Percentiles rank a stretch among this genome's conserved stretches.
These are phyloP conservation scores for Acropora tenuis DNA, from an alignment of 64 coral and sea anemone species.

Conservation along the genomic window DNA sequence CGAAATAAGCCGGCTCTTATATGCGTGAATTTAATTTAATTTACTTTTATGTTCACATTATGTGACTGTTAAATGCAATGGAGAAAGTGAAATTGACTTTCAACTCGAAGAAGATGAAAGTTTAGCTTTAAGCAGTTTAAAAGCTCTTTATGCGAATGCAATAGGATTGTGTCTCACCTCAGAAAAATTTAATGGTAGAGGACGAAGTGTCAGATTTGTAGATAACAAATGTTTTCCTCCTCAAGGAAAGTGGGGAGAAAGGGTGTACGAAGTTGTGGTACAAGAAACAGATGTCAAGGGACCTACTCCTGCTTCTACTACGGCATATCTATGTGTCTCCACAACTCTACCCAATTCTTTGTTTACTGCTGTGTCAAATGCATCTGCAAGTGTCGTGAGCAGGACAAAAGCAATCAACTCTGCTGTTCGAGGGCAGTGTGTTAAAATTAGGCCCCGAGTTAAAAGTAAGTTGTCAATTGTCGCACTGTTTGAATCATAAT, in stretches of 20 bases:
- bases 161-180: conserved; percentile 29
- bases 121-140: conserved; percentile 36
- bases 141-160: conserved; percentile 15
- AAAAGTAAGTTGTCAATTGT: conserved; percentile 44
- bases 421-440: conserved; percentile 37
- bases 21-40: conserved; percentile 1
- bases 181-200: conserved; percentile 12
- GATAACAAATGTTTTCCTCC: conserved; percentile 35
- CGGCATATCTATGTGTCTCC: conserved; percentile 13
- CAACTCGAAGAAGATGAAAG: conserved; percentile 9
- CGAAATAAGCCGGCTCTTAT: conserved; percentile 8
- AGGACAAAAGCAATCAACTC: conserved; percentile 58
- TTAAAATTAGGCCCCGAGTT: conserved; percentile 58
- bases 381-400: conserved; percentile 41
- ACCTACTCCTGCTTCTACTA: conserved; percentile 29
- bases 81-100: conserved; percentile 11
- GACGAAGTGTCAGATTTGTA: conserved; percentile 37
- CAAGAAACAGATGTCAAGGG: conserved; percentile 31
- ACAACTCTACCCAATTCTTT: conserved; percentile 28
- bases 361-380: conserved; percentile 33
- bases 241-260: conserved; percentile 37
- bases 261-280: conserved; percentile 27
- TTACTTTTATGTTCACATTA: neutral
- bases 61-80: neutral
- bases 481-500: conserved; percentile 32